phyloP scores from a whole-genome alignment of 2,888 invertebrate genomes.

The Bhutanitis thaidina region DNA sequence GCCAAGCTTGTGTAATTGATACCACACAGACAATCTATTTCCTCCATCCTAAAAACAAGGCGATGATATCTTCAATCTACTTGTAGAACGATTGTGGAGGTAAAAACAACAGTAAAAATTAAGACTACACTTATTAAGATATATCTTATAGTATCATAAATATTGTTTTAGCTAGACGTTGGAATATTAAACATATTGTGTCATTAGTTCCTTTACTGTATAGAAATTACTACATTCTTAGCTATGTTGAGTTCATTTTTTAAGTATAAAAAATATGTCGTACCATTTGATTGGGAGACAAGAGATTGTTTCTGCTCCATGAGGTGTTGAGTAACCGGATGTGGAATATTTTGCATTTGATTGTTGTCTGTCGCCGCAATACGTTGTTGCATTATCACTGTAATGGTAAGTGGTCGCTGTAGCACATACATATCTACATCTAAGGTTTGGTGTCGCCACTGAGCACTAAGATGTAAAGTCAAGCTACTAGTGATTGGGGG shows the following conservation, averaged over 20 bases:
- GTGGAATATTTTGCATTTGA: slow-evolving; percentile 49
- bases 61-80: slow-evolving; percentile 56
- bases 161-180: too few species aligned
- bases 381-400: slow-evolving; percentile 70
- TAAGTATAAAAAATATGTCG: slow-evolving; percentile 1
- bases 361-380: slow-evolving; percentile 48
- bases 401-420: neutral
- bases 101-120: too few species aligned
- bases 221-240: too few species aligned
- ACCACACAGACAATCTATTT: slow-evolving; percentile 38
- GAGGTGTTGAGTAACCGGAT: slow-evolving; percentile 43
- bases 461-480: too few species aligned
- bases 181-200: too few species aligned
- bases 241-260: too few species aligned
- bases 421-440: too few species aligned
- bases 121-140: too few species aligned
- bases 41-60: slow-evolving; percentile 70
- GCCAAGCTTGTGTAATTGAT: neutral
- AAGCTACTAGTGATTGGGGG: too few species aligned
- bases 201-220: too few species aligned
- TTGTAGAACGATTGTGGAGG: slow-evolving; percentile 72
- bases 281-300: slow-evolving; percentile 48
- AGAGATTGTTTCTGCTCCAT: slow-evolving; percentile 60
- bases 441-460: too few species aligned
- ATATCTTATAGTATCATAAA: too few species aligned